Conservation (phyloP, 1,140 invertebrate species). For the Drosophila kikkawai region DNA sequence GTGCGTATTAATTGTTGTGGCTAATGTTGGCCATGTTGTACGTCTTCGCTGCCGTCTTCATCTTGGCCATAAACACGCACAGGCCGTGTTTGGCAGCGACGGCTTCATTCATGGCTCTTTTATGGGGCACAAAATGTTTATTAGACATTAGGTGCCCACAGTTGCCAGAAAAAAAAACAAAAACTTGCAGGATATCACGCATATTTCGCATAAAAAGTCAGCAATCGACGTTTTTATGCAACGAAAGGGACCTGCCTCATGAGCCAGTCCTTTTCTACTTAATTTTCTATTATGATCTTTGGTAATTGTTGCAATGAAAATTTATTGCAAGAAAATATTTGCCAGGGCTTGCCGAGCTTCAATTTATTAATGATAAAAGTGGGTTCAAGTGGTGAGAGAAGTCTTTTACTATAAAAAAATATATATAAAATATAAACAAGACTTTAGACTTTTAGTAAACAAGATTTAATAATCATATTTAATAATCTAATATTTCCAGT, state of each 20-base stretch:
- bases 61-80: constrained; percentile 74
- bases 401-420: neutral
- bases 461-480: neutral
- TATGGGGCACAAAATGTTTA: constrained; percentile 75
- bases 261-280: constrained; percentile 29
- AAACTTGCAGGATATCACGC: constrained; percentile 57
- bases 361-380: constrained; percentile 22
- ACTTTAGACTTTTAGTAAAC: neutral
- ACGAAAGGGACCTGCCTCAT: neutral
- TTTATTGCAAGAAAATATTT: constrained; percentile 30
- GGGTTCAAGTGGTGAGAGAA: neutral
- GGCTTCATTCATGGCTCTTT: constrained; percentile 64
- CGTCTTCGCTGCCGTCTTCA: constrained; percentile 30
- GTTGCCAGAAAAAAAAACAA: neutral
- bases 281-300: constrained; percentile 55
- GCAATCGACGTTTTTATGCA: constrained; percentile 76
- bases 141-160: constrained; percentile 69
- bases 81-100: constrained; percentile 72
- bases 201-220: constrained; percentile 79
- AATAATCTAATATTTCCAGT: neutral
- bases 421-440: neutral
- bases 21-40: constrained; percentile 51
- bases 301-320: constrained; percentile 49
- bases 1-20: constrained; percentile 69
- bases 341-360: neutral